Evolutionary conservation across 2,888 invertebrate genomes (phyloP).

Genomic region (Drosophila ochracea): DNA sequence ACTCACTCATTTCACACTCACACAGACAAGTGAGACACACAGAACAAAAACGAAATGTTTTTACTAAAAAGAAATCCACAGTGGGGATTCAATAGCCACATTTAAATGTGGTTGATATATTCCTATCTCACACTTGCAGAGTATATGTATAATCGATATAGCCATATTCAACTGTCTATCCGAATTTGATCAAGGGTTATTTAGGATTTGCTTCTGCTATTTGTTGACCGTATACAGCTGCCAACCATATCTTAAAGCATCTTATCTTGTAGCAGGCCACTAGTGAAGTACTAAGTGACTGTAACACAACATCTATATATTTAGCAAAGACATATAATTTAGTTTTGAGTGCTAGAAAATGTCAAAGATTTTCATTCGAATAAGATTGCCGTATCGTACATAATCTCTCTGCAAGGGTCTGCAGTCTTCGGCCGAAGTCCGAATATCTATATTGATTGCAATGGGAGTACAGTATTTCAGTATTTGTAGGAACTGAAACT

Average conservation of each 20-base stretch:
- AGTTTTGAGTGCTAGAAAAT: background rate
- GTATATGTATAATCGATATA: background rate
- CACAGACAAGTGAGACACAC: background rate
- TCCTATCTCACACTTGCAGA: background rate
- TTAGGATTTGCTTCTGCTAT: background rate
- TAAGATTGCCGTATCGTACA: background rate
- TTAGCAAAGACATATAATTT: background rate
- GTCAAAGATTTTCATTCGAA: background rate
- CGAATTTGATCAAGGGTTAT: background rate
- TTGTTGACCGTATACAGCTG: background rate
- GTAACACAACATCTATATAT: background rate
- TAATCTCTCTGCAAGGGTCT: constrained; percentile 10
- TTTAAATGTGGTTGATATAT: background rate
- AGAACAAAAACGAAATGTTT: background rate
- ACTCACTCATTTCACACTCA: background rate
- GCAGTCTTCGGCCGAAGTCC: background rate
- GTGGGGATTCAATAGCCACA: background rate
- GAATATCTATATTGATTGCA: background rate
- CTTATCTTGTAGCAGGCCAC: too few species aligned
- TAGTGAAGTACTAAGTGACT: background rate
- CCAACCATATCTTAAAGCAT: background rate
- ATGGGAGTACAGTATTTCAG: constrained; percentile 10
- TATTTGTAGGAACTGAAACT: constrained; percentile 2
- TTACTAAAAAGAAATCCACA: background rate
- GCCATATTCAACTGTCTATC: constrained; percentile 1